Evolutionary conservation across 2,113 vertebrate species (phyloP).

Genomic region (Rhea americana): DNA sequence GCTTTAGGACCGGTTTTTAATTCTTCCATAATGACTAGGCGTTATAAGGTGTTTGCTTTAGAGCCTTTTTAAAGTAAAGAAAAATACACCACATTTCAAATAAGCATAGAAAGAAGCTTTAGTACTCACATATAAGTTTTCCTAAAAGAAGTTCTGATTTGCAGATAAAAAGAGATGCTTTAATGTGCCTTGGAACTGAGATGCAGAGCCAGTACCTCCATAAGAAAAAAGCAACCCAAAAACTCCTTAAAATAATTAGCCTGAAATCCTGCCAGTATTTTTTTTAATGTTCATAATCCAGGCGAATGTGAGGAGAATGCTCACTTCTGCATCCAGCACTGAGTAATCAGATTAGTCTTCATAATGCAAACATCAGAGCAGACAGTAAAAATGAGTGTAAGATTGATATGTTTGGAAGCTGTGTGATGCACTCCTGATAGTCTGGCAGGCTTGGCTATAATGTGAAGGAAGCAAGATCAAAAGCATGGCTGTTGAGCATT

Average conservation of each 20-base stretch:
- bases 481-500: conserved; percentile 22
- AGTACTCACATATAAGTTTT: background rate
- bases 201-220: background rate
- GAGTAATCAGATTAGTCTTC: conserved; percentile 37
- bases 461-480: conserved; percentile 23
- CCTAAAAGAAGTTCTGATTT: background rate
- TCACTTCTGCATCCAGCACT: background rate
- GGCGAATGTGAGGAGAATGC: background rate
- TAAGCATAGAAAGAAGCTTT: background rate
- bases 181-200: background rate
- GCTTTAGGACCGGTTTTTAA: background rate
- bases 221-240: background rate
- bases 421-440: background rate
- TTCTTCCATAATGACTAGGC: background rate
- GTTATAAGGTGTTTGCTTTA: background rate
- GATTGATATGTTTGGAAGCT: conserved; percentile 5
- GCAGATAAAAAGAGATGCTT: background rate
- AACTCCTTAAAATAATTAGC: background rate
- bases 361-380: conserved; percentile 7
- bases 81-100: background rate
- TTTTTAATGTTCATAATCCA: conserved; percentile 16
- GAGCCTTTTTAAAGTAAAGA: background rate
- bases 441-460: background rate
- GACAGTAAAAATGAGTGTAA: background rate
- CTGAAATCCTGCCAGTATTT: background rate